Evolutionary conservation across 2,888 invertebrate genomes (phyloP).

Genomic region (Melinaea menophilus): DNA sequence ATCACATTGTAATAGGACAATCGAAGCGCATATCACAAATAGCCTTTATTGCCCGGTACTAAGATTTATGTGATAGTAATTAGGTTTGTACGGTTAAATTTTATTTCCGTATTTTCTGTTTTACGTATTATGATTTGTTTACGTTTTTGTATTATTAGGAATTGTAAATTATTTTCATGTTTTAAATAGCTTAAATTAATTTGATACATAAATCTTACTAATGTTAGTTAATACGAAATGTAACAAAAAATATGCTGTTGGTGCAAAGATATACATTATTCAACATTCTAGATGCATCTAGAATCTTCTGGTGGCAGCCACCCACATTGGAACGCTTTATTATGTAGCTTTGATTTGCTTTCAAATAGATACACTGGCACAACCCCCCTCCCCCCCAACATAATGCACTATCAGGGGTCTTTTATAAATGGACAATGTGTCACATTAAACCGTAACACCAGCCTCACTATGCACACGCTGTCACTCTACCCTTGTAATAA

Average conservation of each 20-base stretch:
- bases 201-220: slow-evolving; percentile 1
- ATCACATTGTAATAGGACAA: slow-evolving; percentile 17
- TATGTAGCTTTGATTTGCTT: slow-evolving; percentile 42
- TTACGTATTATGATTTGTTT: slow-evolving; percentile 20
- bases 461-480: slow-evolving; percentile 22
- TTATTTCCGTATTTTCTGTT: slow-evolving; percentile 27
- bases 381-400: slow-evolving; percentile 22
- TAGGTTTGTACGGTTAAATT: slow-evolving; percentile 19
- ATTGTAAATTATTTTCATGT: neutral
- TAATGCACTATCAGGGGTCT: slow-evolving; percentile 54
- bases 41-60: slow-evolving; percentile 18
- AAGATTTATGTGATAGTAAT: slow-evolving; percentile 24
- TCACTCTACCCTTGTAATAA: neutral
- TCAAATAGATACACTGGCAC: slow-evolving; percentile 43
- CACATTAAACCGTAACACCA: slow-evolving; percentile 33
- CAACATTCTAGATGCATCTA: neutral
- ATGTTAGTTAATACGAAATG: too few relatives aligned
- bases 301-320: slow-evolving; percentile 10
- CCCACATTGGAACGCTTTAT: slow-evolving; percentile 27
- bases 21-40: slow-evolving; percentile 12
- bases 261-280: neutral
- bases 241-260: slow-evolving; percentile 4
- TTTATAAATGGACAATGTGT: slow-evolving; percentile 53
- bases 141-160: slow-evolving; percentile 17
- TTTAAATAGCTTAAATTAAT: neutral